Evolutionary conservation across 2,888 invertebrate genomes (phyloP).

Genomic region (Patella caerulea): DNA sequence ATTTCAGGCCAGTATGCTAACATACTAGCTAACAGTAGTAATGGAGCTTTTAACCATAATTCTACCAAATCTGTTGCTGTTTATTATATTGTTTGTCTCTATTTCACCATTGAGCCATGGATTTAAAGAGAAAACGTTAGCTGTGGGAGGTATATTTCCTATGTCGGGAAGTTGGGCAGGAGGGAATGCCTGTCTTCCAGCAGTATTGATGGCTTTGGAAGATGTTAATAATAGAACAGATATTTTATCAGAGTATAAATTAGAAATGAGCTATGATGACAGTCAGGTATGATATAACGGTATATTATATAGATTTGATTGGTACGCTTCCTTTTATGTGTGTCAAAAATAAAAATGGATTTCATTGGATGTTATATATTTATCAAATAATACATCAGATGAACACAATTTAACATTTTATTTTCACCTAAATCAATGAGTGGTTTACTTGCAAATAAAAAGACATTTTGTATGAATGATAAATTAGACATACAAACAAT

Average conservation of each 20-base stretch:
- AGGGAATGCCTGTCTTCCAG: conserved; percentile 98
- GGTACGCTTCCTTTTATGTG: too few relatives aligned
- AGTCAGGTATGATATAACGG: conserved; percentile 84
- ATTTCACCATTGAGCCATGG: neutral
- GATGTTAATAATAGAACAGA: conserved; percentile 93
- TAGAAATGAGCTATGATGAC: conserved; percentile 94
- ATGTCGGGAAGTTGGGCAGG: conserved; percentile 99
- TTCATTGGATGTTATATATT: too few relatives aligned
- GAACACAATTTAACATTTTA: too few relatives aligned
- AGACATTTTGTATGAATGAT: too few relatives aligned
- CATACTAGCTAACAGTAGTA: too few relatives aligned
- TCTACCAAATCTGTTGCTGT: neutral
- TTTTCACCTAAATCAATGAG: too few relatives aligned
- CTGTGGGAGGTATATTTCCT: conserved; percentile 93
- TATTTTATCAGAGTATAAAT: conserved; percentile 90
- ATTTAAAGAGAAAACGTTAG: conserved; percentile 56
- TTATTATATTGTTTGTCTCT: neutral
- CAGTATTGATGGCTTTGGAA: conserved; percentile 94
- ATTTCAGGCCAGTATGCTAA: too few relatives aligned
- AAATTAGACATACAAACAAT: too few relatives aligned
- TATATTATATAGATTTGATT: neutral
- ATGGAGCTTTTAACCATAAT: neutral
- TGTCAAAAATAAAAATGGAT: too few relatives aligned
- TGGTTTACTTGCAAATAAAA: too few relatives aligned
- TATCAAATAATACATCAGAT: too few relatives aligned